Conservation (phyloP, 2,888 invertebrate species). For the Drosophila bunnanda region DNA sequence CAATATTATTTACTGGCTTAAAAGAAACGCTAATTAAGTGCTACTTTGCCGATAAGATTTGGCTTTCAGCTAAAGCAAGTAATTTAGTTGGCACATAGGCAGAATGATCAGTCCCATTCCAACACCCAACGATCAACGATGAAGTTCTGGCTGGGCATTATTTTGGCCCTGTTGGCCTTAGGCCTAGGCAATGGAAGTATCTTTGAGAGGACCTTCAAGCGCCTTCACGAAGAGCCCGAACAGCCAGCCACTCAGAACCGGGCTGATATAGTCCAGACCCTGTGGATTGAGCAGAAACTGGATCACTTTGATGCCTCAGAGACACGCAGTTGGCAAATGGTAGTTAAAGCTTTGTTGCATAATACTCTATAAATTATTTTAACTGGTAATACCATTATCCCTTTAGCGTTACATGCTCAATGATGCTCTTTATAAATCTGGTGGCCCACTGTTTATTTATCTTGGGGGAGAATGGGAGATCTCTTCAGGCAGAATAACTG, state of each 20-base stretch:
- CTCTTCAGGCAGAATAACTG: conserved; percentile 86
- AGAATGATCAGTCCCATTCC: conserved; percentile 40
- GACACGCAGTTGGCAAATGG: conserved; percentile 86
- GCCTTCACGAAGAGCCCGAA: conserved; percentile 85
- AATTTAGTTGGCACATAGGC: conserved; percentile 23
- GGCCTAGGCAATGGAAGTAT: conserved; percentile 52
- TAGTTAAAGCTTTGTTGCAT: conserved; percentile 23
- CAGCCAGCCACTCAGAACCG: conserved; percentile 63
- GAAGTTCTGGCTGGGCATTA: conserved; percentile 43
- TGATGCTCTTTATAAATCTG: conserved; percentile 84
- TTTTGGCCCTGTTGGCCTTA: conserved; percentile 39
- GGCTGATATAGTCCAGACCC: conserved; percentile 72
- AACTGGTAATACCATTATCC: too few species aligned
- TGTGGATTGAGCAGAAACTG: conserved; percentile 86
- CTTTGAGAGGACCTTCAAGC: conserved; percentile 75
- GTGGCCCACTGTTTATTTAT: conserved; percentile 87
- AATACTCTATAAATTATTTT: neutral
- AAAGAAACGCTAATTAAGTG: conserved; percentile 51
- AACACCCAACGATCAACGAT: conserved; percentile 56
- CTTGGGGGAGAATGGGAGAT: conserved; percentile 91
- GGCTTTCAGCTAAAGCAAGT: conserved; percentile 15
- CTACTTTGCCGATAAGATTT: conserved; percentile 51
- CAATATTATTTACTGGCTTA: conserved; percentile 30
- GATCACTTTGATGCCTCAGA: conserved; percentile 87
- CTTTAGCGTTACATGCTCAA: conserved; percentile 86